Base-by-base conservation (phyloP, 30 jellyfish, hydroid and myxozoan genomes). In the Morbakka virulenta region DNA sequence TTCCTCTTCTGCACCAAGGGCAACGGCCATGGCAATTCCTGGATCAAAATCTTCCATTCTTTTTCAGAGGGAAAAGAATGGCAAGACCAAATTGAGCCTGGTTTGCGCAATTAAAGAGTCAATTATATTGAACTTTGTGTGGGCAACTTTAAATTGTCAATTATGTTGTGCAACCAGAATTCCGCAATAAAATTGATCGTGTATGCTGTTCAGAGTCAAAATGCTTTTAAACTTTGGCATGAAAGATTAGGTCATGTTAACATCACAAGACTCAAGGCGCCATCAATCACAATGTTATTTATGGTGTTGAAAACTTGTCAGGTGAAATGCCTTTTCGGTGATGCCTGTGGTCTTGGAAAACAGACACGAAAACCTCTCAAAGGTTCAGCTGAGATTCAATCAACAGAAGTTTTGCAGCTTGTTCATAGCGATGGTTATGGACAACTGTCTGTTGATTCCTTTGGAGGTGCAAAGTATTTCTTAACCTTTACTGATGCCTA, bases 391-490 rank as follows among this genome's bases (percentile, higher is more conserved):
- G 67, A 12, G 14, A 17, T 31, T 29, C 67, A 24, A 31, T 4
- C 13, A 4, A 67, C 53, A 4, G 67, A 33, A 67, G 29, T 9
- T 27, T 31, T 67, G n/a, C 62, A 67, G 33, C 62, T 74, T 20
- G 63, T 74, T 52, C 86, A 74, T 32, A 74, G 81, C 26, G 86
- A 74, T 52, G 83, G 50, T 51, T 74, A 81, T 52, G 86, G 86
- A 12, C 86, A 80, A 12, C 23, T 74, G 80, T 22, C 62, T 26
- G 65, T 25, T 9, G 20, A 21, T 21, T 50, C 84, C 13, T 36
- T 74, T 6, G 86, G 86, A 50, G 86, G 86, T 14, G 63, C 84
- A 6, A 74, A 50, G 65, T 74, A 74, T 52, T 74, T 74, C 28
- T 4, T 74, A 9, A 74, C 86, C 20, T 74, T 74, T 28, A 74